These are phyloP conservation scores for Drosophila yooni DNA, from an alignment of 2,888 invertebrate species.

Conservation along the genomic window DNA sequence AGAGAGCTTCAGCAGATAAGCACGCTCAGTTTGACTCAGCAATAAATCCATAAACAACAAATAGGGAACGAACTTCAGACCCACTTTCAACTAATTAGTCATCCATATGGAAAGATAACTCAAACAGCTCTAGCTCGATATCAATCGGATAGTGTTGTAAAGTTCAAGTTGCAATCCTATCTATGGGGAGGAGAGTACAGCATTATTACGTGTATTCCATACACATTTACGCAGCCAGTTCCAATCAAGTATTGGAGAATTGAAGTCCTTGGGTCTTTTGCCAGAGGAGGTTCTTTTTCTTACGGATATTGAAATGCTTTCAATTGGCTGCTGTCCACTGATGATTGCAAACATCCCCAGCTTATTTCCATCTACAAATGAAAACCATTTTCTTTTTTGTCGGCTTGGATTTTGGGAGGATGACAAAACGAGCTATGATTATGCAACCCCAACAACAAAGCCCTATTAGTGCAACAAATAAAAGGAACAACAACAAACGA, in stretches of 20 bases:
- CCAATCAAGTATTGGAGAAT: background rate
- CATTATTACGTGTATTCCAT: too few species aligned
- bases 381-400: slow-evolving; percentile 25
- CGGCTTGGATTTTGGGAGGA: slow-evolving; percentile 2
- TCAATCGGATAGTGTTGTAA: background rate
- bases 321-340: slow-evolving; percentile 25
- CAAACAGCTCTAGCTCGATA: background rate
- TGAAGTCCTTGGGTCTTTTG: background rate
- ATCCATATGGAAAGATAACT: background rate
- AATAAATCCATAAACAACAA: background rate
- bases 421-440: slow-evolving; percentile 16
- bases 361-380: background rate
- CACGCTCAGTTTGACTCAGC: background rate
- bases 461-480: slow-evolving; percentile 23
- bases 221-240: too few species aligned
- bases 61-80: background rate
- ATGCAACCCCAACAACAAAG: slow-evolving; percentile 23
- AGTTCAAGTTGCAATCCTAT: background rate
- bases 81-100: background rate
- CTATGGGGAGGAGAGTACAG: background rate
- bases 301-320: background rate
- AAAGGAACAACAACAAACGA: slow-evolving; percentile 3
- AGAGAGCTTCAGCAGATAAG: slow-evolving; percentile 20
- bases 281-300: background rate
- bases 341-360: slow-evolving; percentile 23